Base-by-base conservation (phyloP, 1,140 invertebrate species). In the Zeugodacus cucurbitae region DNA sequence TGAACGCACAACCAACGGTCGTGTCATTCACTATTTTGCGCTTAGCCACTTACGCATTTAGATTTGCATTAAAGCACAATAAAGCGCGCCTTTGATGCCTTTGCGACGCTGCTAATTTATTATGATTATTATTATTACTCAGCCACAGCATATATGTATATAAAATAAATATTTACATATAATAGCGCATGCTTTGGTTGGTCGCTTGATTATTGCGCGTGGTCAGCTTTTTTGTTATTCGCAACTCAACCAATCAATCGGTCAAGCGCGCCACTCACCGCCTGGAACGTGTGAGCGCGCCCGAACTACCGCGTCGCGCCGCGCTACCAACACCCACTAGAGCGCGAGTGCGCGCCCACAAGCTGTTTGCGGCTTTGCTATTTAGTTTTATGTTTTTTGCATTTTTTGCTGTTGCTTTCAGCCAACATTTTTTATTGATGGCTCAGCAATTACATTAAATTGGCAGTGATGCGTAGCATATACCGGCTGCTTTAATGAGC, bases 391-490 rank as follows among this genome's bases (percentile, higher is more conserved):
- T n/a, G n/a, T 48, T 41, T 41, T 41, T 37, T 78, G 20, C 22
- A 48, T 14, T 48, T 54, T 70, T 20, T 54, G 6, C n/a, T 62
- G 20, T 22, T 11, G 6, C 7, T 62, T 62, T 62, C 58, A n/a
- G 26, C 58, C 58, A 62, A 62, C 58, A 62, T 62, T 62, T 82
- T 82, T 44, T 82, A 82, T 82, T 82, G 37, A 82, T 82, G 74
- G 74, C 74, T 82, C 74, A 82, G 74, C 74, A 82, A 82, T 82
- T 82, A 82, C 44, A 34, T 82, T 82, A 82, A 82, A 82, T 82
- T 82, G 74, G 74, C 74, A 82, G 74, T 29, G 74, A 82, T 82
- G 74, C 74, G 74, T 82, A 82, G 74, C 41, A 82, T 82, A 82
- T 82, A 48, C 74, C 74, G 41, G 41, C 41, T 48, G 74, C 74